Evolutionary conservation across 2,888 invertebrate genomes (phyloP).

Genomic region (Barypeithes pellucidus): DNA sequence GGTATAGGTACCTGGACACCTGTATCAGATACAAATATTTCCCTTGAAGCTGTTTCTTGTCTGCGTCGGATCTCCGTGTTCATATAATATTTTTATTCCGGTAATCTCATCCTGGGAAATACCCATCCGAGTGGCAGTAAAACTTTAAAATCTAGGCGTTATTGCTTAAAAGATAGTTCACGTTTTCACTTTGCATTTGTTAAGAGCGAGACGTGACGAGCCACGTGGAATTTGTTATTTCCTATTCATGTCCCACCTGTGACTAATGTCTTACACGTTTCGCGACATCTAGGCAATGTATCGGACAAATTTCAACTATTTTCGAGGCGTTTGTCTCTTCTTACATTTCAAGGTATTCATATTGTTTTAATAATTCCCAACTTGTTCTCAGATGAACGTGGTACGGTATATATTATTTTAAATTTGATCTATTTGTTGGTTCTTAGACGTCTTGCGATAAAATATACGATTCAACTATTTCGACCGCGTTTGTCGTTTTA

Average conservation of each 20-base stretch:
- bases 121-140: slow-evolving; percentile 29
- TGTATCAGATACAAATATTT: no score
- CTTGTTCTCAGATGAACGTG: neutral
- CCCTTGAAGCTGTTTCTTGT: no score
- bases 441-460: no score
- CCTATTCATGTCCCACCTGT: slow-evolving; percentile 44
- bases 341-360: slow-evolving; percentile 22
- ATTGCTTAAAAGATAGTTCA: slow-evolving; percentile 48
- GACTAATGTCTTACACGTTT: slow-evolving; percentile 46
- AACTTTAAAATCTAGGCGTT: slow-evolving; percentile 45
- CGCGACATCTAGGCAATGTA: slow-evolving; percentile 18
- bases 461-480: no score
- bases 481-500: no score
- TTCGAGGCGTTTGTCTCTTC: slow-evolving; percentile 15
- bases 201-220: slow-evolving; percentile 42
- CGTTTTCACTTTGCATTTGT: slow-evolving; percentile 52
- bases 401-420: neutral
- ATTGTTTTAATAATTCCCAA: slow-evolving; percentile 18
- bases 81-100: neutral
- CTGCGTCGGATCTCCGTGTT: no score
- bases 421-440: no score
- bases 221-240: slow-evolving; percentile 43
- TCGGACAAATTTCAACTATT: slow-evolving; percentile 33
- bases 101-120: neutral
- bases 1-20: no score